These are phyloP conservation scores for Parus major DNA, from an alignment of 2,113 vertebrate genomes.

Conservation along the genomic window DNA sequence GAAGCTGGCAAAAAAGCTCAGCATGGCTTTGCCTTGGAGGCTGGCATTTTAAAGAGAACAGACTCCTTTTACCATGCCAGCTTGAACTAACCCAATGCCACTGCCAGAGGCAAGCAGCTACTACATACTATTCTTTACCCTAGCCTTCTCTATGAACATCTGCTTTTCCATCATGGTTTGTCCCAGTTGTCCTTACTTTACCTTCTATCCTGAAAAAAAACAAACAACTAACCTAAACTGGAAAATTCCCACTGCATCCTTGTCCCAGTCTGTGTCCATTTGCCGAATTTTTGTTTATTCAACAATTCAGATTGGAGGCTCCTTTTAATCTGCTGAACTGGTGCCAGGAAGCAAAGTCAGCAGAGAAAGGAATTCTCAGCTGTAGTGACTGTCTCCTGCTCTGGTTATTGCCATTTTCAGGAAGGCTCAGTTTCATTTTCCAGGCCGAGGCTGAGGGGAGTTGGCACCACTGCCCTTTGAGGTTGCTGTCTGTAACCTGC, in stretches of 20 bases:
- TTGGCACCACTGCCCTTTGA: not conserved
- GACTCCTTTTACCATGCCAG: not conserved
- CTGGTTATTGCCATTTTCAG: not conserved
- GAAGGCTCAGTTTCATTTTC: not conserved
- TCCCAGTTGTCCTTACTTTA: not conserved
- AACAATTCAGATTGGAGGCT: not conserved
- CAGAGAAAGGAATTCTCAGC: not conserved
- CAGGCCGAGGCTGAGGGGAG: not conserved
- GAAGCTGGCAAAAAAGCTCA: not conserved
- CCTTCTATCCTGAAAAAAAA: not conserved
- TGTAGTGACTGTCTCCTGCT: not conserved
- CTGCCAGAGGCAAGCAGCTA: not conserved
- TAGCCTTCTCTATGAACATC: not conserved
- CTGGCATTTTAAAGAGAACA: constrained; percentile 31
- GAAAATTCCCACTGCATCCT: not conserved
- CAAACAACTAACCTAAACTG: not conserved
- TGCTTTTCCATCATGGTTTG: not conserved
- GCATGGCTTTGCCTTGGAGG: constrained; percentile 1
- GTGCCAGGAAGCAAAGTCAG: not conserved
- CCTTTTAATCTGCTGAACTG: not conserved
- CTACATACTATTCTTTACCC: not conserved
- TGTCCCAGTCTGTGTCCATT: not conserved
- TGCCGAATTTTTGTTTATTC: not conserved
- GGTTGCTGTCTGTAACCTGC: not conserved
- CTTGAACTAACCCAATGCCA: not conserved